These are phyloP conservation scores for Perdix hodgsoniae DNA, from an alignment of 2,797 vertebrate genomes.

Conservation along the genomic window DNA sequence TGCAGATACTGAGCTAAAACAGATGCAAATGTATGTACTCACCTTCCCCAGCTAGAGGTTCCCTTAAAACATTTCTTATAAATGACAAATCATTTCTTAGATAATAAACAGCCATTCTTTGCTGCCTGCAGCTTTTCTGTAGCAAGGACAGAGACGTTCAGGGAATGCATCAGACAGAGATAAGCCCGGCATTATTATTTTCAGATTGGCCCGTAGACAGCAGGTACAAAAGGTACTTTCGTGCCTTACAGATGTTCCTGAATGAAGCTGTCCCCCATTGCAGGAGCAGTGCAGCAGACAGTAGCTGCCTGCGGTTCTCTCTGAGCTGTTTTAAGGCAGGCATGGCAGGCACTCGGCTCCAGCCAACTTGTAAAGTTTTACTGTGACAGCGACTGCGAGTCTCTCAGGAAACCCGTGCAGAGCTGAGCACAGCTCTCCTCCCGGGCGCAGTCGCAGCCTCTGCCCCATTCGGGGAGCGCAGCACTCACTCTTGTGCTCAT, in stretches of 20 bases:
- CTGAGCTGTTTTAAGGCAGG: neutral
- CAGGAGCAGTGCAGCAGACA: neutral
- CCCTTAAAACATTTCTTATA: neutral
- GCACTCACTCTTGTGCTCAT: neutral
- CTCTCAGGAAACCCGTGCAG: neutral
- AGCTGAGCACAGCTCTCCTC: neutral
- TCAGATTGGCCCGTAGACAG: neutral
- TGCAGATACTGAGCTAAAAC: neutral
- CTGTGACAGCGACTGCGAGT: neutral
- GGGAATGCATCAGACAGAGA: neutral
- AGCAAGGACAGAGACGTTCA: neutral
- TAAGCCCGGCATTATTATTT: neutral
- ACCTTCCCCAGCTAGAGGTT: neutral
- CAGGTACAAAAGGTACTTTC: neutral
- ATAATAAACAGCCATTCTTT: neutral
- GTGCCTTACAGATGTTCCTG: neutral
- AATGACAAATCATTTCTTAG: neutral
- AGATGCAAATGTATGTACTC: fast-evolving
- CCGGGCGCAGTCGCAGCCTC: neutral
- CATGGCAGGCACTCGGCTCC: neutral
- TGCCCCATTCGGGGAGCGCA: neutral
- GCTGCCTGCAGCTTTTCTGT: neutral
- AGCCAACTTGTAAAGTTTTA: neutral
- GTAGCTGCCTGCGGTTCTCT: neutral
- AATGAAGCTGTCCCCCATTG: neutral